A percentile compares a stretch with the other conserved stretches of the same genome.
These are phyloP conservation scores for Agriopis aurantiaria DNA, from an alignment of 2,888 invertebrate genomes.

Conservation along the genomic window DNA sequence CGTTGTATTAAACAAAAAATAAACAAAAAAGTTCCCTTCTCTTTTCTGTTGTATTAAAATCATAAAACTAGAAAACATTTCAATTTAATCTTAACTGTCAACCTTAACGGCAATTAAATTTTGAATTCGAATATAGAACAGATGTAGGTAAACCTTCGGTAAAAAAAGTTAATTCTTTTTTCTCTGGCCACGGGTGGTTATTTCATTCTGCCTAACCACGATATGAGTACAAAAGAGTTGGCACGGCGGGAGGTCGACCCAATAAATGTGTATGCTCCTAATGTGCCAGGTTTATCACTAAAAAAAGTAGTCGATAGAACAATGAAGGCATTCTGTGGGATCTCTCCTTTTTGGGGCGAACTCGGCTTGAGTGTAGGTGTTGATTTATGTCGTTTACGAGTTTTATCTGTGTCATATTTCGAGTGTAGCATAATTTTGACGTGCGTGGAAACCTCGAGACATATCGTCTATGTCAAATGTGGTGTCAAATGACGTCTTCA, in stretches of 20 bases:
- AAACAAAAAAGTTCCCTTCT: too few species aligned
- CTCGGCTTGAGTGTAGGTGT: constrained; percentile 49
- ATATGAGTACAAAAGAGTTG: constrained; percentile 45
- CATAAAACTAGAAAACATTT: constrained; percentile 34
- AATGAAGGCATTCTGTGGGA: constrained; percentile 58
- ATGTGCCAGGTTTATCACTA: constrained; percentile 59
- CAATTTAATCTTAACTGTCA: constrained; percentile 44
- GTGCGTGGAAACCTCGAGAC: constrained; percentile 12
- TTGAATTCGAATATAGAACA: constrained; percentile 44
- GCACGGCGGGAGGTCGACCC: constrained; percentile 50
- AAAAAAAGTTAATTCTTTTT: constrained; percentile 21
- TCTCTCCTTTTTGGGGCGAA: constrained; percentile 39
- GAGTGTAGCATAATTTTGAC: constrained; percentile 42
- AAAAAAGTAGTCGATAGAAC: constrained; percentile 57
- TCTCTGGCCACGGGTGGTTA: constrained; percentile 18
- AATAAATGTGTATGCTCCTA: constrained; percentile 49
- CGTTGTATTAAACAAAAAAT: too few species aligned
- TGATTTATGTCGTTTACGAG: constrained; percentile 47
- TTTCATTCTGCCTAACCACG: constrained; percentile 29
- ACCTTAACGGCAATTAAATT: constrained; percentile 43
- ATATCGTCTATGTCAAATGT: not conserved
- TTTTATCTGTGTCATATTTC: constrained; percentile 42
- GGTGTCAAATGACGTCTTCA: constrained; percentile 31
- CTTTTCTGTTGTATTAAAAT: constrained; percentile 14
- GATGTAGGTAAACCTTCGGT: constrained; percentile 26